Evolutionary conservation across 2,888 invertebrate genomes (phyloP).

Genomic region (Eudasyphora cyanicolor): DNA sequence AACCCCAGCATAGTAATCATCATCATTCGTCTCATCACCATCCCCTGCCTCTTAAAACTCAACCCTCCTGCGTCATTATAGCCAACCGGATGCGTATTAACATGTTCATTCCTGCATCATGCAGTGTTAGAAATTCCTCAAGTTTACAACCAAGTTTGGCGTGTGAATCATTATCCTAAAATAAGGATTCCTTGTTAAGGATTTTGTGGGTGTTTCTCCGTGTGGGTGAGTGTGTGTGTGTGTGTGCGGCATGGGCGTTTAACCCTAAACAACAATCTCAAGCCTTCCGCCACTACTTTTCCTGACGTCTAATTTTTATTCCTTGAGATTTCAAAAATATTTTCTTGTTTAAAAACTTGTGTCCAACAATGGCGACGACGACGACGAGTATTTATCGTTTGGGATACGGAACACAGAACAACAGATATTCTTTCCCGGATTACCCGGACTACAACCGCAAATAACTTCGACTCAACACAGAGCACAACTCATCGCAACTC

Average conservation of each 20-base stretch:
- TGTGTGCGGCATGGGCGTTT: no score
- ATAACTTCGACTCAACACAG: slow-evolving; percentile 40
- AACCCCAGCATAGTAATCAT: slow-evolving; percentile 32
- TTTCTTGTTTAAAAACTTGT: slow-evolving; percentile 10
- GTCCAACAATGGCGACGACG: no score
- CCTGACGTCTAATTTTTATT: slow-evolving; percentile 6
- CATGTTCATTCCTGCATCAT: slow-evolving; percentile 12
- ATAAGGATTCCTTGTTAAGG: slow-evolving; percentile 7
- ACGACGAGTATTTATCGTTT: slow-evolving; percentile 16
- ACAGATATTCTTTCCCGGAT: not conserved
- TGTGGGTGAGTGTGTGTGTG: not conserved
- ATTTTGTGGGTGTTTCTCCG: not conserved
- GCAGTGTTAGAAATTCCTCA: slow-evolving; percentile 40
- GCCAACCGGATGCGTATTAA: not conserved
- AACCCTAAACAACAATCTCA: not conserved
- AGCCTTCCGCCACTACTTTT: not conserved
- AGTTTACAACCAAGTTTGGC: slow-evolving; percentile 19
- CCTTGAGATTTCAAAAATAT: slow-evolving; percentile 30
- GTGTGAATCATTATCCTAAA: slow-evolving; percentile 58
- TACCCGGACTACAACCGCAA: slow-evolving; percentile 35
- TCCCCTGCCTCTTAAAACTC: no score
- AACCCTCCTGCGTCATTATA: not conserved
- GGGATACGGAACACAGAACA: not conserved
- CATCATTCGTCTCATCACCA: slow-evolving; percentile 21
- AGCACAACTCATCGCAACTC: not conserved